Percentiles rank a stretch among this genome's conserved stretches.
phyloP scores from a whole-genome alignment of 2,888 invertebrate species.

The Drosophila seclusa region DNA sequence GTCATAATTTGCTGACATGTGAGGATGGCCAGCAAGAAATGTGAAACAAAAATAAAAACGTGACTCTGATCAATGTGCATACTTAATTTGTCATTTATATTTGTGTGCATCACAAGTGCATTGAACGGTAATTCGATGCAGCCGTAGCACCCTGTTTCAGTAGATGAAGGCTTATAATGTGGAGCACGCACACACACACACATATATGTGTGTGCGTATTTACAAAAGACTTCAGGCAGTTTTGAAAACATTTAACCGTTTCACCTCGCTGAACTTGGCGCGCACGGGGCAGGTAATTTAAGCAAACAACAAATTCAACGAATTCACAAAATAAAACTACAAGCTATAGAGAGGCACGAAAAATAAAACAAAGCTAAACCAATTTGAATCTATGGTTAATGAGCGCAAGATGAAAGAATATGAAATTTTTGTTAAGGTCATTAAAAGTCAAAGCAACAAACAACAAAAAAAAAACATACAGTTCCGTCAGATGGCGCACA shows the following conservation, averaged over 20 bases:
- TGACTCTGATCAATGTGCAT: constrained; percentile 36
- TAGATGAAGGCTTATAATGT: constrained; percentile 19
- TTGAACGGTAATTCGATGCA: constrained; percentile 39
- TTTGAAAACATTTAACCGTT: constrained; percentile 82
- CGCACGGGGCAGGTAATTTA: constrained; percentile 64
- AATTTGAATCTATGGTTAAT: constrained; percentile 47
- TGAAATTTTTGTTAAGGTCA: constrained; percentile 33
- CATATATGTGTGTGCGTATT: background rate
- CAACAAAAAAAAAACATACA: constrained; percentile 4
- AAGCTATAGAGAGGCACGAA: constrained; percentile 18
- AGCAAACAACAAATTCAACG: constrained; percentile 70
- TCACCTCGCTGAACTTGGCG: constrained; percentile 81
- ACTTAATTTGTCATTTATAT: constrained; percentile 26
- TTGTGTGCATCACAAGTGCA: constrained; percentile 26
- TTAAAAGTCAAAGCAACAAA: constrained; percentile 21
- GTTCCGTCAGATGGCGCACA: constrained; percentile 13
- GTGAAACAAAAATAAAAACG: constrained; percentile 28
- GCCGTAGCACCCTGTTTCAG: constrained; percentile 48
- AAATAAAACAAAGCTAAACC: constrained; percentile 13
- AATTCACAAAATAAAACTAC: constrained; percentile 35
- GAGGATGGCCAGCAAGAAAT: constrained; percentile 6
- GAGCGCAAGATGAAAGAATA: constrained; percentile 48
- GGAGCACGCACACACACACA: constrained; percentile 45
- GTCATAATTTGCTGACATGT: constrained; percentile 71
- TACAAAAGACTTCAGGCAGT: constrained; percentile 48